These are phyloP conservation scores for Pan troglodytes DNA, from an alignment of 2,113 vertebrate genomes.

Conservation along the genomic window NHGRI_mPanTro3-v2.1_pri NC_072419.2:46525501-46526000, in stretches of 20 bases:
- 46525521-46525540: not conserved
- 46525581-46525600: not conserved
- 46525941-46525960: not conserved
- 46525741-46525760: not conserved
- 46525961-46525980: not conserved
- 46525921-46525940: conserved; percentile 47
- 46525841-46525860: not conserved
- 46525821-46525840: not conserved
- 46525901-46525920: not conserved
- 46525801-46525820: not conserved
- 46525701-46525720: not conserved
- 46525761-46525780: accelerated
- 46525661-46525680: not conserved
- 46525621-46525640: not conserved
- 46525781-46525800: too few relatives aligned
- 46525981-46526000: not conserved
- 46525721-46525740: not conserved
- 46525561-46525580: not conserved
- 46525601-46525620: not conserved
- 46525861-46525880: not conserved
- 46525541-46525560: not conserved
- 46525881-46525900: not conserved
- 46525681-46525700: not conserved
- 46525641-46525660: not conserved
- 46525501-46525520: not conserved